phyloP scores from a whole-genome alignment of 2,888 invertebrate species.

The Morinoia aosen region DNA sequence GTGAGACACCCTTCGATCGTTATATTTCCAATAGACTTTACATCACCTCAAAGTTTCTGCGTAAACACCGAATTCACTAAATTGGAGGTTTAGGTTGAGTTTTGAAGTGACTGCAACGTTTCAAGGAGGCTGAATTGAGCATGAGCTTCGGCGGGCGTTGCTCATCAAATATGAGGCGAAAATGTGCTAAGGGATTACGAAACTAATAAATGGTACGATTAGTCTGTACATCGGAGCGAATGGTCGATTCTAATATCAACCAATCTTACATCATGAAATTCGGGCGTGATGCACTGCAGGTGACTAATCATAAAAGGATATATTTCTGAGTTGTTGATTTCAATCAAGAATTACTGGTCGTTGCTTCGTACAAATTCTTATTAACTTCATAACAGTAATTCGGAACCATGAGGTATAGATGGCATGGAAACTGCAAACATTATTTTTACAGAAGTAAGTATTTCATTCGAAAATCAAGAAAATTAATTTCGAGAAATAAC shows the following conservation, averaged over 20 bases:
- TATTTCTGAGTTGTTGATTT: not conserved
- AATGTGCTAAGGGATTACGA: not conserved
- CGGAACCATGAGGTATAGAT: not conserved
- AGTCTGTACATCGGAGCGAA: constrained; percentile 46
- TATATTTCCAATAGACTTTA: not conserved
- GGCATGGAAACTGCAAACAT: not conserved
- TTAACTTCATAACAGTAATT: not conserved
- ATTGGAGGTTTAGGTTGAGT: not conserved
- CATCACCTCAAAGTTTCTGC: not conserved
- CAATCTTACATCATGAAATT: not conserved
- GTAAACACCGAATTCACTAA: not conserved
- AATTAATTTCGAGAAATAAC: not conserved
- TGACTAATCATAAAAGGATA: not conserved
- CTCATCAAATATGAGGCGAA: not conserved
- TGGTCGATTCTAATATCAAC: not conserved
- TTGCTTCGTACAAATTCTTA: not conserved
- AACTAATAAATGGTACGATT: constrained; percentile 6
- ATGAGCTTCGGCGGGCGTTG: not conserved
- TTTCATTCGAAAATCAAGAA: not conserved
- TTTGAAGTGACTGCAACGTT: not conserved
- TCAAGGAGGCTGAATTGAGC: not conserved
- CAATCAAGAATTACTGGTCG: not conserved
- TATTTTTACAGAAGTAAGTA: not conserved
- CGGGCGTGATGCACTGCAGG: not conserved
- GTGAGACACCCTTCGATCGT: not conserved